Base-by-base conservation (phyloP, 2,113 vertebrate genomes). In the Oophaga pumilio region DNA sequence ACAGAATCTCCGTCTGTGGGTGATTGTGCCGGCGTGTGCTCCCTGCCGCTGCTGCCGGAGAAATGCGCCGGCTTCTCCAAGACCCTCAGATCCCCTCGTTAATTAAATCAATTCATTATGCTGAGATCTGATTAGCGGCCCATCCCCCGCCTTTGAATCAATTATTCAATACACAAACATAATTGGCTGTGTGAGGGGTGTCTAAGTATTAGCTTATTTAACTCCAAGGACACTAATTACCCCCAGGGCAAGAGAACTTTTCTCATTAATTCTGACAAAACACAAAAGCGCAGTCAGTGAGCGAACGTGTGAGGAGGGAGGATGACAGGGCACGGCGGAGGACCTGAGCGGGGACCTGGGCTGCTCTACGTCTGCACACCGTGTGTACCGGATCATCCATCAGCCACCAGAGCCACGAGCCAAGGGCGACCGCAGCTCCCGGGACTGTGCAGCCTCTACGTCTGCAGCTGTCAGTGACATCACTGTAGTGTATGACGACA, bases 141-240 rank as follows among this genome's bases (percentile, higher is more conserved):
- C 97, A 96, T 97, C 97, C 97, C 93, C 96, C 96, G 96, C 95
- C 97, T 98, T 98, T 98, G 97, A 99, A 99, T 99, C 98, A 99
- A 99, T 99, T 99, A 99, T 99, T 99, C 98, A 99, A 99, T 98
- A 99, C 98, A 99, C 98, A 99, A 99, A 99, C 97, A 99, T 99
- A 99, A 99, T 99, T 99, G 98, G 97, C 97, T 99, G 97, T 97
- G 98, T 97, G 97, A 98, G 98, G 98, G 98, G 98, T 98, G 98
- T 98, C 97, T 98, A 98, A 97, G 97, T 98, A 98, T 99, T 97
- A 98, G 98, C 98, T 99, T 99, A 99, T 99, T 99, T 99, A 99
- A 99, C 98, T 99, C 97, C 97, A 99, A 99, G 98, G 98, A 99
- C 98, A 99, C 97, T 99, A 99, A 99, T 99, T 99, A 99, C 97